Evolutionary conservation across 2,888 invertebrate genomes (phyloP).

Genomic region (Leptarthrus brevirostris): DNA sequence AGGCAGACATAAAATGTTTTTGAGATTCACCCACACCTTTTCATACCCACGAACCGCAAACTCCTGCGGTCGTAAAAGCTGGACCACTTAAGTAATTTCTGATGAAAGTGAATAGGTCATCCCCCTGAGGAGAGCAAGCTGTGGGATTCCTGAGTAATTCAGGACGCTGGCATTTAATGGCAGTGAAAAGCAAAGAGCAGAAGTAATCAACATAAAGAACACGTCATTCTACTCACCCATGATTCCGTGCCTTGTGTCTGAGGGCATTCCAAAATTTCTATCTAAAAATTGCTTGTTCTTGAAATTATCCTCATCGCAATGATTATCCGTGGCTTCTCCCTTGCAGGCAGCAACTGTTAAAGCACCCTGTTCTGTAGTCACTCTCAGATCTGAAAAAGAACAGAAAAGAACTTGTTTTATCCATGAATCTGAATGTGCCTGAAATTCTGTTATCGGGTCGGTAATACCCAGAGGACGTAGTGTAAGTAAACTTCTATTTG

Average conservation of each 20-base stretch:
- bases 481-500: neutral
- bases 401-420: neutral
- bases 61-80: neutral
- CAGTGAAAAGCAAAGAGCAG: no score
- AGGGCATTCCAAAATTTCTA: conserved; percentile 61
- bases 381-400: conserved; percentile 50
- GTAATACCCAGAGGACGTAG: no score
- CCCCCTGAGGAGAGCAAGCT: neutral
- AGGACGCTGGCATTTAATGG: no score
- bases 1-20: no score
- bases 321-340: conserved; percentile 51
- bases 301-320: conserved; percentile 54
- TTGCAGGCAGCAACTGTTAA: conserved; percentile 37
- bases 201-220: no score
- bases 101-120: neutral
- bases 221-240: conserved; percentile 54
- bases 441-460: neutral
- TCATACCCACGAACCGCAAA: no score
- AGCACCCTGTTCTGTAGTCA: conserved; percentile 50
- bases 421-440: neutral
- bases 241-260: conserved; percentile 56
- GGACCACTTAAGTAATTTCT: neutral
- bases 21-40: no score
- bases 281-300: conserved; percentile 59
- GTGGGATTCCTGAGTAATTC: no score